Evolutionary conservation across 2,113 vertebrate genomes (phyloP).

Genomic region (Sphyrna mokarran): DNA sequence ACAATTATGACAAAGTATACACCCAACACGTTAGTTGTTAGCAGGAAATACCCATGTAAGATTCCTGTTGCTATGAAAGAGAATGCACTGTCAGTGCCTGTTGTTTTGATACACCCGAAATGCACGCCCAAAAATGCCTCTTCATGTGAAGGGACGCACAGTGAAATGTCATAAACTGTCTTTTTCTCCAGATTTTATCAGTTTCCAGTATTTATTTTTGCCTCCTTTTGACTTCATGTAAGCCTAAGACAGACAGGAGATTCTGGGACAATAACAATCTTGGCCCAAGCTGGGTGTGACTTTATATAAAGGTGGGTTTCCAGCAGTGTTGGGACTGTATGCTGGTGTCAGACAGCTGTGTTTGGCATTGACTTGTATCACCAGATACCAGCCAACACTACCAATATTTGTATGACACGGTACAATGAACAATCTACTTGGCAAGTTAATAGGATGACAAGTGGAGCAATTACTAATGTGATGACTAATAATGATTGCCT

Average conservation of each 20-base stretch:
- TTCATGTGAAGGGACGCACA: not conserved
- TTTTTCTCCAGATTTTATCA: not conserved
- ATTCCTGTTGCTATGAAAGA: not conserved
- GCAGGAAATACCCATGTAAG: not conserved
- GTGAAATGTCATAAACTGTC: not conserved
- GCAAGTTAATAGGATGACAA: conserved; percentile 35
- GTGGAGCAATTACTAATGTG: conserved; percentile 37
- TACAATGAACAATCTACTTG: conserved; percentile 27
- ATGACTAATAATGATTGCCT: conserved; percentile 34
- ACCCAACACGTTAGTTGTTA: not conserved
- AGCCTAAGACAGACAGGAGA: too few relatives aligned
- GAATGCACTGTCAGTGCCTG: too few relatives aligned
- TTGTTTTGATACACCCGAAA: not conserved
- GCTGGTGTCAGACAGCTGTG: not conserved
- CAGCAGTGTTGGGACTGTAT: not conserved
- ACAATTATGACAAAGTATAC: not conserved
- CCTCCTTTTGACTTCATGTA: not conserved
- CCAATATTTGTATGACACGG: conserved; percentile 16
- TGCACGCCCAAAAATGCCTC: not conserved
- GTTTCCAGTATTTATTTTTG: not conserved
- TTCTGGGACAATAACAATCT: not conserved
- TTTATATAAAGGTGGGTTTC: not conserved
- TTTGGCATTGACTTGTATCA: not conserved
- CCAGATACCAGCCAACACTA: not conserved
- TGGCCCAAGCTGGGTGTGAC: not conserved